phyloP scores from a whole-genome alignment of 2,888 invertebrate genomes.

The Phyllotreta cruciferae region DNA sequence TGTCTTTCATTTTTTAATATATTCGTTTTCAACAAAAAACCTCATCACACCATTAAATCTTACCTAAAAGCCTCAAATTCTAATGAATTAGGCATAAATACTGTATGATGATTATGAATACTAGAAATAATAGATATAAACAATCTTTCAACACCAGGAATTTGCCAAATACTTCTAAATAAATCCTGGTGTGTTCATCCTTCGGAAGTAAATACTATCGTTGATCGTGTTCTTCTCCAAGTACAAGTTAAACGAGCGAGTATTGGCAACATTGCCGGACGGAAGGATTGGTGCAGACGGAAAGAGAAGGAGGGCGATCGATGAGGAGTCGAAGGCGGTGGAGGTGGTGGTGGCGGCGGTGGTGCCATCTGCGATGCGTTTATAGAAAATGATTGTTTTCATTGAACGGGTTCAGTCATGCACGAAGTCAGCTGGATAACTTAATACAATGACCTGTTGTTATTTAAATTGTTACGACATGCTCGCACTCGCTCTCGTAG shows the following conservation, averaged over 20 bases:
- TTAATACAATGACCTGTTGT: constrained; percentile 40
- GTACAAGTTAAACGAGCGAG: background rate
- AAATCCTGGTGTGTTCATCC: too few relatives aligned
- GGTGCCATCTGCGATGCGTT: constrained; percentile 38
- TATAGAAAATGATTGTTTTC: constrained; percentile 27
- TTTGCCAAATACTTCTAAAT: too few relatives aligned
- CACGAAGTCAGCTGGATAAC: constrained; percentile 39
- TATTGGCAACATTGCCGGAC: constrained; percentile 22
- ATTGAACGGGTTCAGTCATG: constrained; percentile 40
- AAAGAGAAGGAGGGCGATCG: constrained; percentile 10
- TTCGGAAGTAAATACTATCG: too few relatives aligned
- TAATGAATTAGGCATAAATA: too few relatives aligned
- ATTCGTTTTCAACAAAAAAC: too few relatives aligned
- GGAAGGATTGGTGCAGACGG: background rate
- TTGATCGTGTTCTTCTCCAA: too few relatives aligned
- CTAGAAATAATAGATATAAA: too few relatives aligned
- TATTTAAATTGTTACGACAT: constrained; percentile 38
- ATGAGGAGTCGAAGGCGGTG: background rate
- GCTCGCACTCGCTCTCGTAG: constrained; percentile 14
- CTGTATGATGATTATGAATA: too few relatives aligned
- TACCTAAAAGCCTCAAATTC: too few relatives aligned
- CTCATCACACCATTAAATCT: too few relatives aligned
- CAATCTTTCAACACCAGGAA: too few relatives aligned
- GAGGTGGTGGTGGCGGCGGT: constrained; percentile 24
- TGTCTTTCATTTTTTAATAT: too few relatives aligned